Percentiles rank a stretch among this genome's conserved stretches.
These are phyloP conservation scores for Melierax canorus DNA, from an alignment of 2,113 vertebrate genomes.

Conservation along the genomic window DNA sequence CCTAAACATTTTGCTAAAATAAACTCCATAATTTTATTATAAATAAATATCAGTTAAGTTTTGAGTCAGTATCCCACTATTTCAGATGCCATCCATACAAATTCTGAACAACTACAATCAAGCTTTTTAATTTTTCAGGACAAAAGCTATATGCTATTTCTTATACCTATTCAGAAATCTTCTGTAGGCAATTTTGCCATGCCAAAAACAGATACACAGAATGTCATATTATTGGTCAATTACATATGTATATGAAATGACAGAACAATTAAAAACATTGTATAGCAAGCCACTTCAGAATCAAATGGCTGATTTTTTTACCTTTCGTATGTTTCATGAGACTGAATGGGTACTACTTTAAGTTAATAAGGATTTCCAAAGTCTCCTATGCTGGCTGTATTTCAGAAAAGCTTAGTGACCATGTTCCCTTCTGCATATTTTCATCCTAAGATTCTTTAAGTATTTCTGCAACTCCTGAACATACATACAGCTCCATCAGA, in stretches of 20 bases:
- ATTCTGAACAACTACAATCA: neutral
- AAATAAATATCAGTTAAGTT: neutral
- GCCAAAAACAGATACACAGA: neutral
- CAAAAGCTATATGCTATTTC: neutral
- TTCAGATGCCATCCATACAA: neutral
- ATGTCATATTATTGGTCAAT: neutral
- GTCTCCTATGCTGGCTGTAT: neutral
- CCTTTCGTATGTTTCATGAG: neutral
- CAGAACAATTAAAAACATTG: neutral
- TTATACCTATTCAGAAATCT: neutral
- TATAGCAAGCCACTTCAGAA: neutral
- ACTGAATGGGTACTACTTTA: neutral
- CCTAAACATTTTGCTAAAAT: neutral
- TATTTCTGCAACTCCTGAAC: no score
- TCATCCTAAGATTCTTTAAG: no score
- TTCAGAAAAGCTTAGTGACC: neutral
- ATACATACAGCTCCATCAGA: no score
- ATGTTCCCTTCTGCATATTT: neutral
- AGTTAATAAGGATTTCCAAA: neutral
- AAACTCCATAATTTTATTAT: neutral
- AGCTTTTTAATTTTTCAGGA: neutral
- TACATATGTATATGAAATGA: neutral
- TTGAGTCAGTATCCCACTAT: neutral
- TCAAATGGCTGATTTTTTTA: neutral
- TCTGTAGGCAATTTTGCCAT: neutral